phyloP scores from a whole-genome alignment of 2,113 vertebrate genomes.

The Catharus minimus region DNA sequence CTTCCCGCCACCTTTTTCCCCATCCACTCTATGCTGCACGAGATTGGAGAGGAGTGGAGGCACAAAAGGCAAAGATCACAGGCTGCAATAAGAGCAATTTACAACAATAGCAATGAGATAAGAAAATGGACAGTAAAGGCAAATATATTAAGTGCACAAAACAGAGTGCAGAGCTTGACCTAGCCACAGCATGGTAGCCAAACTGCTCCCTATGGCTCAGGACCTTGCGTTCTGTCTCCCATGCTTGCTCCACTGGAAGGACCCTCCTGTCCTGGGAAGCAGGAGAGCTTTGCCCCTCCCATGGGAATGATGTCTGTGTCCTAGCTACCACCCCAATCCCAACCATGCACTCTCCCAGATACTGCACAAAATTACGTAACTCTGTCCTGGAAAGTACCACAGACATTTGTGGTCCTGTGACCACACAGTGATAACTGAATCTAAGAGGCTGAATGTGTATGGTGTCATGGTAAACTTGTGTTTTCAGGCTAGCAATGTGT shows the following conservation, averaged over 20 bases:
- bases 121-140: not conserved
- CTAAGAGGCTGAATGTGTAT: not conserved
- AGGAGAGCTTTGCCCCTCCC: not conserved
- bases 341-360: not conserved
- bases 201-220: fast-evolving
- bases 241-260: too few species aligned
- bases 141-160: not conserved
- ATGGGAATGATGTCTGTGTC: not conserved
- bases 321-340: not conserved
- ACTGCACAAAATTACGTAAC: not conserved
- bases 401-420: not conserved
- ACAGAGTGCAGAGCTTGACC: not conserved
- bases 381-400: not conserved
- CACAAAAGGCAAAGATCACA: not conserved
- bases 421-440: not conserved
- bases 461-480: not conserved
- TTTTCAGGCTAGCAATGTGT: not conserved
- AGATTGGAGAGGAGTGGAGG: not conserved
- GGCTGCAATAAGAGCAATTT: not conserved
- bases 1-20: fast-evolving
- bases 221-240: not conserved
- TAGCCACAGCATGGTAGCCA: not conserved
- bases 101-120: not conserved
- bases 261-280: too few species aligned
- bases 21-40: fast-evolving